Percentiles rank a stretch among this genome's conserved stretches.
Conservation (phyloP, 2,888 invertebrate genomes). For the Scelioninae gen. 2 region DNA sequence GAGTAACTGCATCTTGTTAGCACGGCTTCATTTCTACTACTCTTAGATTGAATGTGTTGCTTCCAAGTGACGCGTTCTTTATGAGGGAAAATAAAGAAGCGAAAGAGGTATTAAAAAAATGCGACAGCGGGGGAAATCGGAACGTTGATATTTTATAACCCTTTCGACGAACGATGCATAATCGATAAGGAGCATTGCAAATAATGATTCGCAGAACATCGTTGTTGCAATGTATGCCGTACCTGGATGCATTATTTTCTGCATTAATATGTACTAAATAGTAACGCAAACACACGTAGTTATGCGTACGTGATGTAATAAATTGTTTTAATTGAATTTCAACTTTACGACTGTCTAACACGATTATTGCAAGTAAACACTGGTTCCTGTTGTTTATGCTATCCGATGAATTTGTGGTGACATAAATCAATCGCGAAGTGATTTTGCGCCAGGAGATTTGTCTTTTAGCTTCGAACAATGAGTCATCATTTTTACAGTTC, state of each 20-base stretch:
- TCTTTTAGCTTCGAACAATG: conserved; percentile 49
- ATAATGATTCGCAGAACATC: conserved; percentile 2
- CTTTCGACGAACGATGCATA: conserved; percentile 5
- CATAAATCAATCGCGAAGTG: conserved; percentile 49
- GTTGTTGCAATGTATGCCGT: conserved; percentile 3
- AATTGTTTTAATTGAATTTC: conserved; percentile 35
- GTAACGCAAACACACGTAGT: neutral
- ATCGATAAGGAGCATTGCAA: conserved; percentile 14
- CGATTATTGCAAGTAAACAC: conserved; percentile 30
- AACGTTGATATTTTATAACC: conserved; percentile 2
- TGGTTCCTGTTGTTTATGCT: conserved; percentile 25
- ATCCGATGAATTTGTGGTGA: conserved; percentile 46
- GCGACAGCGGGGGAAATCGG: conserved; percentile 6
- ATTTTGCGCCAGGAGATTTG: conserved; percentile 45
- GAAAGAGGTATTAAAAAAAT: neutral
- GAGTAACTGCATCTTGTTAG: conserved; percentile 26
- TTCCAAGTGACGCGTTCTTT: neutral
- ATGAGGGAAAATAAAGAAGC: neutral
- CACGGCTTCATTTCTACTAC: conserved; percentile 25
- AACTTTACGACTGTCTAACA: conserved; percentile 26
- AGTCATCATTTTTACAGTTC: conserved; percentile 49
- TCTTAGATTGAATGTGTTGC: conserved; percentile 23
- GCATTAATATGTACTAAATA: conserved; percentile 18
- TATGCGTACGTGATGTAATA: conserved; percentile 1
- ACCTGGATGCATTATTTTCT: conserved; percentile 8